A percentile compares a stretch with the other conserved stretches of the same genome.
Evolutionary conservation across 2,797 vertebrate species (phyloP).

Genomic region (Harpagifer antarcticus): DNA sequence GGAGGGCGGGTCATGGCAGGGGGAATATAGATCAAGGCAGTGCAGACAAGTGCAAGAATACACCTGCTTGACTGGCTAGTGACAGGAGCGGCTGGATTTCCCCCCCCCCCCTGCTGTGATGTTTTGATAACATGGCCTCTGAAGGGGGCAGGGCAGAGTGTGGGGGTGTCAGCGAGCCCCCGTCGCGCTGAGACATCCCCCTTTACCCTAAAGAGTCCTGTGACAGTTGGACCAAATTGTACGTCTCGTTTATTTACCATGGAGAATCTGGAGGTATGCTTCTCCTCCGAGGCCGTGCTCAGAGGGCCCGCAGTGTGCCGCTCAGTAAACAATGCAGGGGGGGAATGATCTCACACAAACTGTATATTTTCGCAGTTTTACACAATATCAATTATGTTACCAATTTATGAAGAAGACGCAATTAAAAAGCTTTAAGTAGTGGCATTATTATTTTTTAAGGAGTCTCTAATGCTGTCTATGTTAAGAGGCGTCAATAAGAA

Average conservation of each 20-base stretch:
- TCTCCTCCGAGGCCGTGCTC: conserved; percentile 41
- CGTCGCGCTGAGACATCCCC: not conserved
- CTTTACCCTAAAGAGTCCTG: conserved; percentile 50
- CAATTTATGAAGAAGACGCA: not conserved
- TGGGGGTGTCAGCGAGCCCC: conserved; percentile 1
- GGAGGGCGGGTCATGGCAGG: conserved; percentile 17
- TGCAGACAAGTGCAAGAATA: conserved; percentile 58
- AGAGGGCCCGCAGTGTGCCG: conserved; percentile 37
- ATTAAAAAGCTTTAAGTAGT: not conserved
- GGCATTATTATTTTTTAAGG: not conserved
- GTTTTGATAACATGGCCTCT: conserved; percentile 57
- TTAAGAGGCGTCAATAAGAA: too few relatives aligned
- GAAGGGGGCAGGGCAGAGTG: not conserved
- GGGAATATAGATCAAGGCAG: conserved; percentile 59
- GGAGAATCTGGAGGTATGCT: conserved; percentile 37
- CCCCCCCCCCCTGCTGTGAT: conserved; percentile 17
- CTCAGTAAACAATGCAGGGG: conserved; percentile 32
- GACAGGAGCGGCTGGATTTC: conserved; percentile 44
- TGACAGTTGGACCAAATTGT: conserved; percentile 60
- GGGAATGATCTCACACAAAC: not conserved
- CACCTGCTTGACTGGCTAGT: conserved; percentile 72
- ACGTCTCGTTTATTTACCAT: conserved; percentile 60
- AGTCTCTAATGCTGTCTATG: not conserved
- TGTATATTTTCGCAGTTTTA: not conserved
- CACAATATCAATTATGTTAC: not conserved